Evolutionary conservation across 2,888 invertebrate species (phyloP), one percentile per base, ranked within the genome.

Genomic region (Dynastes hyllus): DNA sequence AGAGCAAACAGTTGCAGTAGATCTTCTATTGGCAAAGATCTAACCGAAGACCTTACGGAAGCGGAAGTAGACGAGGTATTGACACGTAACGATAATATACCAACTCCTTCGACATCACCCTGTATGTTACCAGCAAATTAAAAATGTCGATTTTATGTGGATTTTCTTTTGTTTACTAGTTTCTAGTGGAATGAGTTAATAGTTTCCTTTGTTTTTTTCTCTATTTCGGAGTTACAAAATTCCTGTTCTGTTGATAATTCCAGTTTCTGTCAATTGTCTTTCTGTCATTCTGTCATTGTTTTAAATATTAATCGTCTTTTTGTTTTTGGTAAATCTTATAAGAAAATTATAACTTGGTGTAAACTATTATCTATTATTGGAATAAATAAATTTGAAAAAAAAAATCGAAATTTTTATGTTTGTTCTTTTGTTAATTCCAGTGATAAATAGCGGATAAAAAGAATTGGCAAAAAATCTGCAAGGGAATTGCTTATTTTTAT

Each of bases 1-100:
- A 90, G 92, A 85, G 91, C 92, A 1, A 92, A 91, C 86, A 92
- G 92, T 84, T 71, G 71, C 40, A 73, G 71, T 40, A 65, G 73
- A 51, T 78, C 78, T 63, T 71, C 70, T 0, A 9, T 55, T 1
- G 78, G 65, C 2, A 65, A 29, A 55, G 67, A 67, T 40, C 90
- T 91, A 80, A 92, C 93, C 37, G 93, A 93, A 86, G 93, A 94
- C 81, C 90, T 91, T 80, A 94, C 94, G 81, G 93, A 92, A 87
- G 86, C 86, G 55, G 87, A 87, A 82, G 90, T 90, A 87, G 94
- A 93, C 84, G 93, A 94, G 92, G 93, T 93, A 90, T 87, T 55
- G 16, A 55, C 16, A 55, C 29, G 58, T 55, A 71, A 5, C 32
- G 71, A 58, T 22, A 55, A 16, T 55, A 40, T 37, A n/a, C 55